Conservation (phyloP, 2,888 invertebrate species). For the Hydrotaea cyrtoneurina region DNA sequence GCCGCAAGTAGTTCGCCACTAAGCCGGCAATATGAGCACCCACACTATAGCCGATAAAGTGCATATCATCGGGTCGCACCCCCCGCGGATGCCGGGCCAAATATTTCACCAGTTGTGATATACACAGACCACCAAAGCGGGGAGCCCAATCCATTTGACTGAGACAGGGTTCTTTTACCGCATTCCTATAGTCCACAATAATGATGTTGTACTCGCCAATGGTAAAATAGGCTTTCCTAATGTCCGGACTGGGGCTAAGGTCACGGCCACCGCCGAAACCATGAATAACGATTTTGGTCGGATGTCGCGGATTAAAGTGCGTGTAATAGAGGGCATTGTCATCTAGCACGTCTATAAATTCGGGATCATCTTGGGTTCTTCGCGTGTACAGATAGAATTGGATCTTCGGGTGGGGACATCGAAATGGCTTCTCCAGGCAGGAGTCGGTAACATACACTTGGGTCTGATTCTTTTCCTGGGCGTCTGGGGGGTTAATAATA, state of each 20-base stretch:
- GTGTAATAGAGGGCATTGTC: constrained; percentile 87
- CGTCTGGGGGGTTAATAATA: constrained; percentile 68
- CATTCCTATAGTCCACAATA: constrained; percentile 91
- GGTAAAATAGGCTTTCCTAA: constrained; percentile 90
- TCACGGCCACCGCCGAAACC: constrained; percentile 94
- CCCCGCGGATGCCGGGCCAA: constrained; percentile 89
- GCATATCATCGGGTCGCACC: constrained; percentile 87
- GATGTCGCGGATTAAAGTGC: constrained; percentile 88
- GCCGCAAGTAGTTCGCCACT: constrained; percentile 87
- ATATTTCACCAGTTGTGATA: constrained; percentile 90
- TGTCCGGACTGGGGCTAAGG: constrained; percentile 91
- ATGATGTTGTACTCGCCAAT: constrained; percentile 91
- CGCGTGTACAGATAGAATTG: constrained; percentile 92
- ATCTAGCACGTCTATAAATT: constrained; percentile 86
- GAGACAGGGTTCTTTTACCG: constrained; percentile 91
- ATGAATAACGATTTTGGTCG: constrained; percentile 94
- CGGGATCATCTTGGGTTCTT: constrained; percentile 88
- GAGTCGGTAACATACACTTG: constrained; percentile 89
- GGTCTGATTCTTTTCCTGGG: constrained; percentile 76
- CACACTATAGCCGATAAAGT: constrained; percentile 92
- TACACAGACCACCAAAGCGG: constrained; percentile 86
- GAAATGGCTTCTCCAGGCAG: constrained; percentile 89
- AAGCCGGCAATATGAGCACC: constrained; percentile 93
- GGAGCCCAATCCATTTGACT: constrained; percentile 88
- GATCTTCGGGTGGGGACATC: constrained; percentile 91